Evolutionary conservation across 1,140 invertebrate species (phyloP).

Genomic region (Protaetia brevitarsis): DNA sequence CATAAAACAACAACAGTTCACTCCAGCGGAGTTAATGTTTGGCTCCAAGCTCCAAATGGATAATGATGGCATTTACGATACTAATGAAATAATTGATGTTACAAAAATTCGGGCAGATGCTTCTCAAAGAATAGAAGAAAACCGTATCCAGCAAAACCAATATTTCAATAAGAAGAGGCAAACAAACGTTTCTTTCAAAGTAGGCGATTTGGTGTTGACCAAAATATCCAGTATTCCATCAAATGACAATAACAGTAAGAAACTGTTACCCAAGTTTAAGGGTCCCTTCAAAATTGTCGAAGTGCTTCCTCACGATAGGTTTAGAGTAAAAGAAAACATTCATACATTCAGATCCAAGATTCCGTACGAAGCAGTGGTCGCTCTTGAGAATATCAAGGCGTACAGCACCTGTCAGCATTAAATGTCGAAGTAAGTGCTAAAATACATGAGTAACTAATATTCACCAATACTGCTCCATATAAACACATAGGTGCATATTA

Average conservation of each 20-base stretch:
- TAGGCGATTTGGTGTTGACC: not conserved
- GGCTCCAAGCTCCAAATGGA: not conserved
- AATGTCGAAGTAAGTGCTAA: too few species aligned
- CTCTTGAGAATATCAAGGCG: too few species aligned
- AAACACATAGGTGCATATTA: too few species aligned
- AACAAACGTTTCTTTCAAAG: not conserved
- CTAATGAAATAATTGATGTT: not conserved
- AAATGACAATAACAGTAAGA: not conserved
- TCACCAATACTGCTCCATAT: too few species aligned
- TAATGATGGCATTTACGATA: not conserved
- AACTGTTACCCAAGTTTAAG: not conserved
- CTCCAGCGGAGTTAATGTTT: not conserved
- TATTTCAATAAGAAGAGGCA: not conserved
- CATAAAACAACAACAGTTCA: not conserved
- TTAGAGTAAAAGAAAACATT: not conserved
- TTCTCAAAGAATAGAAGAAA: not conserved
- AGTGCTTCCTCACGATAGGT: not conserved
- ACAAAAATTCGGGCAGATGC: not conserved
- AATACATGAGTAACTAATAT: too few species aligned
- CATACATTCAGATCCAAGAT: too few species aligned
- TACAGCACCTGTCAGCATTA: too few species aligned
- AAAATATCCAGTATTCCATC: not conserved
- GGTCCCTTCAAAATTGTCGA: not conserved
- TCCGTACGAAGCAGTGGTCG: too few species aligned
- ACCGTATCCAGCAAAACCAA: not conserved